Evolutionary conservation across 1,140 invertebrate species (phyloP).

Genomic region (Oedothorax gibbosus): DNA sequence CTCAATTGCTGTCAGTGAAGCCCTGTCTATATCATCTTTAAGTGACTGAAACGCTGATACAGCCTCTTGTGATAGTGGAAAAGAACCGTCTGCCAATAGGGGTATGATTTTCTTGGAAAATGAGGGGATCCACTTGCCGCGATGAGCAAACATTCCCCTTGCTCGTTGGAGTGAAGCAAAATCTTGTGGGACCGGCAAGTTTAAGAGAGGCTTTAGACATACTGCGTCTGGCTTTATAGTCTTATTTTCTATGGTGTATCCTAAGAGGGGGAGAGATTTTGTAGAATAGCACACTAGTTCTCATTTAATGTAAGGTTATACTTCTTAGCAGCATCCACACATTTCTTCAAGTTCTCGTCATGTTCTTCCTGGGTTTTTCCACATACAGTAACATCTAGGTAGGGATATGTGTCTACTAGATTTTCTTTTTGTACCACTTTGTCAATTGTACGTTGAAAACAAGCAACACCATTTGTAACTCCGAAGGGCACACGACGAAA

Average conservation of each 20-base stretch:
- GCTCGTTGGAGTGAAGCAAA: background rate
- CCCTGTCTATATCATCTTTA: slow-evolving; percentile 51
- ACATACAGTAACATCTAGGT: slow-evolving; percentile 62
- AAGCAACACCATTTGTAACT: slow-evolving; percentile 63
- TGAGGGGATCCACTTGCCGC: slow-evolving; percentile 1
- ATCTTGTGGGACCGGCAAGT: slow-evolving; percentile 40
- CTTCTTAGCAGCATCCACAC: no score
- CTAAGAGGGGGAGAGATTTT: slow-evolving; percentile 43
- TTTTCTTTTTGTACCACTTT: slow-evolving; percentile 65
- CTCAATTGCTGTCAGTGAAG: slow-evolving; percentile 29
- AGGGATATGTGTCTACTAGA: slow-evolving; percentile 52
- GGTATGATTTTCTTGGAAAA: background rate
- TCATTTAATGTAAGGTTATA: slow-evolving; percentile 48
- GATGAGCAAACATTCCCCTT: no score
- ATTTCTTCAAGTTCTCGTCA: slow-evolving; percentile 38
- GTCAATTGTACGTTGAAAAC: slow-evolving; percentile 67
- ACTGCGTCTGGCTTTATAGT: slow-evolving; percentile 51
- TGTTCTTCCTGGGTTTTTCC: slow-evolving; percentile 31
- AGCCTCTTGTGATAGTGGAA: slow-evolving; percentile 54
- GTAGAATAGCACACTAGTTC: slow-evolving; percentile 19
- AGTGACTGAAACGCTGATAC: slow-evolving; percentile 53
- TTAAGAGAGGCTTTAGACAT: slow-evolving; percentile 16
- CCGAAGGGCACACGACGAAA: slow-evolving; percentile 68
- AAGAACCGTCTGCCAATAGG: background rate
- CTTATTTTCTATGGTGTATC: slow-evolving; percentile 36